These are phyloP conservation scores for Scolopax bukidnonensis DNA, from an alignment of 2,797 vertebrate species.

Conservation along the genomic window DNA sequence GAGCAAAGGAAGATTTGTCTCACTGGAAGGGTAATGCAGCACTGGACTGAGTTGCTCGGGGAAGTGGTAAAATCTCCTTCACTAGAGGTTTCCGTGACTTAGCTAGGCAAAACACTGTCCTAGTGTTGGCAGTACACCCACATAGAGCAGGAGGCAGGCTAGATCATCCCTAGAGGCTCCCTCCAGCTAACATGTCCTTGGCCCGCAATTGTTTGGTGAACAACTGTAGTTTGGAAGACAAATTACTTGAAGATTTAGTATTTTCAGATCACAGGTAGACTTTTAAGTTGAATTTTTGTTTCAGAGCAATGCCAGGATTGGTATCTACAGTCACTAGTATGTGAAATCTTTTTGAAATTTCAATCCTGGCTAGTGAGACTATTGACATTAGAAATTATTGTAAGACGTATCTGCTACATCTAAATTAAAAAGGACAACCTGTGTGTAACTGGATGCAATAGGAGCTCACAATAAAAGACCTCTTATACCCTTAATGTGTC, in stretches of 20 bases:
- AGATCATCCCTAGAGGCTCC: background rate
- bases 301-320: background rate
- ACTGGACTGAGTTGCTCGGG: background rate
- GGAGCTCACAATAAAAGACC: background rate
- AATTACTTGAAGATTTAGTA: background rate
- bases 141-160: background rate
- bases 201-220: background rate
- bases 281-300: background rate
- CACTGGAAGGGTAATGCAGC: background rate
- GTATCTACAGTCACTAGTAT: background rate
- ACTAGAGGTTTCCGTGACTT: background rate
- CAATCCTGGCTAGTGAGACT: background rate
- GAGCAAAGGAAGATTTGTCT: background rate
- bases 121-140: background rate
- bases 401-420: background rate
- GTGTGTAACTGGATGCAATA: background rate
- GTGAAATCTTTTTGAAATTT: background rate
- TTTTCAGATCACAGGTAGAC: background rate
- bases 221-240: background rate
- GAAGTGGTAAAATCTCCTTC: background rate
- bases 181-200: background rate
- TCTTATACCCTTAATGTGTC: background rate
- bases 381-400: background rate
- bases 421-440: background rate
- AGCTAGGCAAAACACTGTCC: background rate